Percentiles rank a stretch among this genome's conserved stretches.
phyloP scores from a whole-genome alignment of 30 jellyfish, hydroid and myxozoan species.

The Hydractinia echinata region DNA sequence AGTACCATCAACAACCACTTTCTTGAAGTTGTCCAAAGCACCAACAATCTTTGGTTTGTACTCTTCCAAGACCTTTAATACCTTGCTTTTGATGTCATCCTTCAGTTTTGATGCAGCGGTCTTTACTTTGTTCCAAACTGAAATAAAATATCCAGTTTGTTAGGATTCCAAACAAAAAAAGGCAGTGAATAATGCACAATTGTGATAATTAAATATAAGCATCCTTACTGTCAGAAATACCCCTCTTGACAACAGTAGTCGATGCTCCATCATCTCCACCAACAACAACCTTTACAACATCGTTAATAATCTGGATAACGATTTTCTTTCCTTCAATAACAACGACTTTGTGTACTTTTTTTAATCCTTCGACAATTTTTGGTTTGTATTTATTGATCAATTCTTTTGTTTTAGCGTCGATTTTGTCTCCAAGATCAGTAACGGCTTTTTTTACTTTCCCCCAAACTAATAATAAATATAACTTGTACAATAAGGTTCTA shows the following conservation, averaged over 20 bases:
- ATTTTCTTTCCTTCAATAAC: not conserved
- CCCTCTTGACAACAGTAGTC: constrained; percentile 21
- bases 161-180: not conserved
- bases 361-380: not conserved
- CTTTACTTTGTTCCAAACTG: constrained; percentile 27
- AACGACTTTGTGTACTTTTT: not conserved
- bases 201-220: not conserved
- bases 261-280: not conserved
- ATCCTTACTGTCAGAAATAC: constrained; percentile 13
- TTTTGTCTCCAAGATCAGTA: too few relatives aligned
- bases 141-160: not conserved
- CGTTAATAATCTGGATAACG: not conserved
- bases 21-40: not conserved
- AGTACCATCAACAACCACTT: constrained; percentile 19
- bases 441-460: too few relatives aligned
- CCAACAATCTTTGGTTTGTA: constrained; percentile 21
- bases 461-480: too few relatives aligned
- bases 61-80: constrained; percentile 7
- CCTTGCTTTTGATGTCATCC: not conserved
- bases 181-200: not conserved
- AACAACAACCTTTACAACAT: not conserved
- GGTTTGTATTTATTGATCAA: too few relatives aligned
- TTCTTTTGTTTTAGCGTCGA: too few relatives aligned
- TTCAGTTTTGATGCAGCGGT: constrained; percentile 12
- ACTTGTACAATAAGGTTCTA: too few relatives aligned